Base-by-base conservation (phyloP, 2,113 vertebrate species). In the Rhombomys opimus region DNA sequence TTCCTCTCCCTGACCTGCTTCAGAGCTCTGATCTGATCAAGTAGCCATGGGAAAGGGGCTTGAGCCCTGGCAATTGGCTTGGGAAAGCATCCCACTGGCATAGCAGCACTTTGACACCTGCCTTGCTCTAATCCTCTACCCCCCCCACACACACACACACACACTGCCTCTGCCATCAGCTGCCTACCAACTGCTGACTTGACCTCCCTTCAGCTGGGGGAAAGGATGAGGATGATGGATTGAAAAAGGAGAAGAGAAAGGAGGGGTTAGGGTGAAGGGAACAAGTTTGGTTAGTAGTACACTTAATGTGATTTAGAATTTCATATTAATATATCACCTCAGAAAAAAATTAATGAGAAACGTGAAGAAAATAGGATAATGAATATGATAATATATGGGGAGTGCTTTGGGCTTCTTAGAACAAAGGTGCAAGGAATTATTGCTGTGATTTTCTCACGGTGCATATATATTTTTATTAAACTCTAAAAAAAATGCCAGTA, bases 391-490 rank as follows among this genome's bases (percentile, higher is more conserved):
- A 97, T 97, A 96, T 97, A 97, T 97, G 95, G 93, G 95, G 95
- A 98, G 93, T 97, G 97, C 97, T 98, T 96, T 98, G 97, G 97
- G 97, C 96, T 98, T 96, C 97, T 96, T 97, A 90, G 95, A 97
- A 97, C 97, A 97, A 98, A 98, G 97, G 97, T 98, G 94, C 93
- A 95, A 97, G 95, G 93, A 97, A 97, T 97, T 96, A 98, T 96
- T 97, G 96, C 97, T 97, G 82, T 95, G 97, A 96, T 97, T 98
- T 97, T 97, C 97, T 97, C 97, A 97, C 50, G 95, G 95, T 95
- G 95, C 97, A 97, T 96, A 97, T 97, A 97, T 98, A 97, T 98
- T 98, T 98, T 98, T 98, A 97, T 97, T 98, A 98, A 98, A 97
- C 96, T 96, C 90, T 96, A 52, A 96, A 98, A 97, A 97, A 97